Base-by-base conservation (phyloP, 2,888 invertebrate genomes). In the Philaethria dido region DNA sequence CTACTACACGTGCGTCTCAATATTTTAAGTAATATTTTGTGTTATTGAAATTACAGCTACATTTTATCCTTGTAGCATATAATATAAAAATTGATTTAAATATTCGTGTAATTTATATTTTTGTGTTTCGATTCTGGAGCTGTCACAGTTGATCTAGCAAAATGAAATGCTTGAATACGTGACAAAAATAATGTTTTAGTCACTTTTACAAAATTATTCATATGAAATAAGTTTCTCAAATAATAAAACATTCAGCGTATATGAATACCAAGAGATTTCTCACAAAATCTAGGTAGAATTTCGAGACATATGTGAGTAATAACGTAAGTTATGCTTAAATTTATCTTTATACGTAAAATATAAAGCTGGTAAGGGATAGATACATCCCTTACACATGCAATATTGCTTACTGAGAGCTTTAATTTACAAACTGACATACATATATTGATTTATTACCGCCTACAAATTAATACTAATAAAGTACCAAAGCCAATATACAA, bases 161-260 rank as follows among this genome's bases (percentile, higher is more conserved):
- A 55, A 39, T 39, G 13, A 22, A 20, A 22, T 11, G 39, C 1
- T 39, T 39, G n/a, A 39, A 39, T 55, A 22, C n/a, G 55, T 55
- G 39, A 55, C 22, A 14, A 3, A 55, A 55, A 39, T 55, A 39
- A 22, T 55, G 29, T 33, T 52, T 29, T 16, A 29, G 52, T 52
- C 29, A 52, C 9, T 29, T 11, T 16, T 52, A 52, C 16, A 5
- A 52, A 16, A 52, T 52, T 16, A 29, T 50, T 50, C 50, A 50
- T 29, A 29, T 29, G 29, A 52, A 29, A 29, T 29, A 52, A 52
- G 50, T 52, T 52, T 52, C 50, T 29, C 29, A 16, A 52, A 29
- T 52, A 29, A 52, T 52, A 11, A 52, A 29, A 52, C n/a, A 52
- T 52, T 52, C 50, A 52, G 50, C 25, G 29, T 33, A 52, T 33